phyloP scores from a whole-genome alignment of 1,140 invertebrate species.

The Melipona quadrifasciata region DNA sequence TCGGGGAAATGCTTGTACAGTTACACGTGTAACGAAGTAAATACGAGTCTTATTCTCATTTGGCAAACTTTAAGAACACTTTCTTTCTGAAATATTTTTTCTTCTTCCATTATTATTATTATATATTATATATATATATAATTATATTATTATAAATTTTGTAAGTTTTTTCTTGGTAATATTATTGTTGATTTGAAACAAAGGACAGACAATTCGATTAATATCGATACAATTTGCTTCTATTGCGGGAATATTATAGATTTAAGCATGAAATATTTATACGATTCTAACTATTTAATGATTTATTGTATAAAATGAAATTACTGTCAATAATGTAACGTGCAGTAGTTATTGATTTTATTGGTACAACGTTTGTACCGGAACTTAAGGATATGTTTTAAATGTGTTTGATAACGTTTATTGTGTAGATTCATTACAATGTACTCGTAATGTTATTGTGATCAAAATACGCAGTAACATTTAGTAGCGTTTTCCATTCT shows the following conservation, averaged over 20 bases:
- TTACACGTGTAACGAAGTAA: not conserved
- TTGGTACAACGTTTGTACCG: not conserved
- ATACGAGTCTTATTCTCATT: not conserved
- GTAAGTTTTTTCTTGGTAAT: too few species aligned
- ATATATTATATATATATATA: too few species aligned
- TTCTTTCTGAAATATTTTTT: too few species aligned
- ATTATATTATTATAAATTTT: not conserved
- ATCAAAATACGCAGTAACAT: too few species aligned
- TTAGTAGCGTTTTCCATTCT: too few species aligned
- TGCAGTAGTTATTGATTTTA: not conserved
- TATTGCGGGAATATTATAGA: not conserved
- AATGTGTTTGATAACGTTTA: not conserved
- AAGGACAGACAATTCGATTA: not conserved
- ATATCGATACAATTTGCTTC: too few species aligned
- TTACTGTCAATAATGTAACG: not conserved
- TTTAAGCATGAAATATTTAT: not conserved
- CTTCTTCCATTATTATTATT: too few species aligned
- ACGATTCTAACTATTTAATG: not conserved
- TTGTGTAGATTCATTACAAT: not conserved
- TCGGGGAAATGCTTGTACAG: not conserved
- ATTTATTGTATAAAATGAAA: not conserved
- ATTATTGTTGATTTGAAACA: too few species aligned
- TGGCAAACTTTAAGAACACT: not conserved
- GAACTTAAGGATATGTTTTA: not conserved
- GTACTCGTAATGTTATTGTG: too few species aligned